Conservation (phyloP, 1,140 invertebrate genomes). For the Papilio polyxenes region DNA sequence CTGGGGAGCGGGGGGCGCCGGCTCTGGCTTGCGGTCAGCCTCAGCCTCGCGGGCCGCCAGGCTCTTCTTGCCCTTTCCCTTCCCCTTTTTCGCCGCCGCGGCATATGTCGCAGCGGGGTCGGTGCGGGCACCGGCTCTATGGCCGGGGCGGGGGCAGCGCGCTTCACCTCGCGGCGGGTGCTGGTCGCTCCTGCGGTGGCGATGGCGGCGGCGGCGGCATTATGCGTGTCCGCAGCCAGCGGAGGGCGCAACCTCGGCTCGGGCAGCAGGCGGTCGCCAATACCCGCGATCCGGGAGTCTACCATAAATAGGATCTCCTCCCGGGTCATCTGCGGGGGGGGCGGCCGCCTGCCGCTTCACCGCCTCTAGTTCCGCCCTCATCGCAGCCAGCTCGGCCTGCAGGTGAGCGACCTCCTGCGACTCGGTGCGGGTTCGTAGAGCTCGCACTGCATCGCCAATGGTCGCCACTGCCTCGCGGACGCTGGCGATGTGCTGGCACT, state of each 20-base stretch:
- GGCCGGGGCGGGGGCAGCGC: too few species aligned
- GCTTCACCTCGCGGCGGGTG: background rate
- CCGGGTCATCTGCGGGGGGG: background rate
- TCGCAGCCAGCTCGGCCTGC: slow-evolving; percentile 6
- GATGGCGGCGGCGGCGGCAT: background rate
- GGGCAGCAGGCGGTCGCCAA: background rate
- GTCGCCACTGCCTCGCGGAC: background rate
- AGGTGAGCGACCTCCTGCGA: background rate
- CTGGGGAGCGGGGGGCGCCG: too few species aligned
- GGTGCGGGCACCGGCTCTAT: too few species aligned
- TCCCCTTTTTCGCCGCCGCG: too few species aligned
- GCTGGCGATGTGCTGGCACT: background rate
- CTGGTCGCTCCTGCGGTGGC: background rate
- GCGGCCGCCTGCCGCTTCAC: background rate
- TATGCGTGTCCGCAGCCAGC: background rate
- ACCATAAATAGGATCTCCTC: background rate
- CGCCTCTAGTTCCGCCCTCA: background rate
- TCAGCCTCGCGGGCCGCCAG: too few species aligned
- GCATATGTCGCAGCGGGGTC: too few species aligned
- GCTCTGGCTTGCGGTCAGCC: too few species aligned
- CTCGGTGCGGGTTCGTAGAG: background rate
- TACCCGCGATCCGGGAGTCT: background rate
- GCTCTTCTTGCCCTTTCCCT: too few species aligned
- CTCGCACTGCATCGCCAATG: background rate
- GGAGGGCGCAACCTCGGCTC: too few species aligned